Base-by-base conservation (phyloP, 2,113 vertebrate genomes). In the Aleadryas rufinucha region DNA sequence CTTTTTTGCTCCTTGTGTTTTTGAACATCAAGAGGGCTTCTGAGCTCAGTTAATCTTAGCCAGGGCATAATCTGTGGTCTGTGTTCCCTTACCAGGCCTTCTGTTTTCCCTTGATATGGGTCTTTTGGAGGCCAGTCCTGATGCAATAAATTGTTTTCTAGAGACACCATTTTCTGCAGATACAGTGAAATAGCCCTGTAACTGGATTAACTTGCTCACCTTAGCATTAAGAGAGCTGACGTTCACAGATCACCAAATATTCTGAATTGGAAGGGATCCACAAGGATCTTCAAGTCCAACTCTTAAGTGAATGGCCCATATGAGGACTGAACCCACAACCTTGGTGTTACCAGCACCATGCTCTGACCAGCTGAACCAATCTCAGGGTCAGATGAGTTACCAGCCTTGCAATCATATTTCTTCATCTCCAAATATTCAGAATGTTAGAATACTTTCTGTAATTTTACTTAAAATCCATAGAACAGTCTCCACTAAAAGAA, bases 251-350 rank as follows among this genome's bases (percentile, higher is more conserved):
- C 37, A 44, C 33, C 16, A 31, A 27, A 52, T 52, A 60, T 16
- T 68, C 45, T 68, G 45, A 37, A 50, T 13, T 44, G 27, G 53
- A 60, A 60, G 27, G 33, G 27, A 44, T 27, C 31, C 44, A 52
- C 53, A 52, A 37, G 11, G 22, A 28, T 28, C 23, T 60, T 44
- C 0, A 0, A 50, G 37, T 50, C 17, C 53, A 60, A 0, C 27
- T 50, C 42, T 33, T 22, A 27, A 60, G n/a, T 37, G 45, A 60
- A 52, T 19, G 15, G 42, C 17, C 37, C 45, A 8, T 37, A 10
- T 0, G 0, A 42, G 22, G 37, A 27, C 28, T 77, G 53, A 87
- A 37, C 11, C 26, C 45, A 37, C 37, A 60, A 15, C 7, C 33
- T 37, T 37, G 53, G 44, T 86, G 61, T 37, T 59, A 37, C 4